These are phyloP conservation scores for Ditylenchus dipsaci DNA, from an alignment of 1,140 invertebrate genomes.

Conservation along the genomic window DNA sequence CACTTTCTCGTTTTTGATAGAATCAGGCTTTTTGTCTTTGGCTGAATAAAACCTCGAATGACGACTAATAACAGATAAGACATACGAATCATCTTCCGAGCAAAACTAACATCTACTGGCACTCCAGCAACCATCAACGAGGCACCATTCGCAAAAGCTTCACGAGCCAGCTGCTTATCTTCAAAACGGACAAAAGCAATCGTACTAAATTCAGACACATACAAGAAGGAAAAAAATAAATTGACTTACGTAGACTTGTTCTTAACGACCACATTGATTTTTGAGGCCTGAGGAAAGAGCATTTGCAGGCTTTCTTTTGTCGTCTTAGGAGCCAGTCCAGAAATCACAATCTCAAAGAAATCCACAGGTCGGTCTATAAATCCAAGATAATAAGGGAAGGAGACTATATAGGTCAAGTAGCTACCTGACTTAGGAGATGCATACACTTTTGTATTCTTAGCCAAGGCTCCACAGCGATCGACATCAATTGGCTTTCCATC, in stretches of 20 bases:
- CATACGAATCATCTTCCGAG: slow-evolving; percentile 6
- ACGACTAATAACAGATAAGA: neutral
- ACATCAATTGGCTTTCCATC: slow-evolving; percentile 5
- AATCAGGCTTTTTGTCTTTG: too few relatives aligned
- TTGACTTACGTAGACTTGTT: neutral
- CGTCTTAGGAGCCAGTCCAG: slow-evolving; percentile 5
- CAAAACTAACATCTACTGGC: slow-evolving; percentile 11
- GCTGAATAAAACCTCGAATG: too few relatives aligned
- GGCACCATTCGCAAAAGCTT: slow-evolving; percentile 13
- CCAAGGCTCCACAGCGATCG: slow-evolving; percentile 1
- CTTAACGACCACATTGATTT: neutral
- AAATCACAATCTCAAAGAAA: slow-evolving; percentile 3
- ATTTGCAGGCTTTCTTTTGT: slow-evolving; percentile 1
- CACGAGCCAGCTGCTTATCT: neutral
- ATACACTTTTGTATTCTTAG: too few relatives aligned
- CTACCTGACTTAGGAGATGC: too few relatives aligned
- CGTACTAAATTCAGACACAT: neutral
- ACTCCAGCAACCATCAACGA: neutral
- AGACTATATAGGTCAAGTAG: too few relatives aligned
- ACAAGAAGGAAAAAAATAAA: neutral
- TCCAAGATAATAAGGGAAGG: neutral
- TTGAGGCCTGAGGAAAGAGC: neutral
- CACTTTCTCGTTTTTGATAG: too few relatives aligned
- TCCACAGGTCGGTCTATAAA: slow-evolving; percentile 15
- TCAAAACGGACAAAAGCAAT: slow-evolving; percentile 7